Evolutionary conservation across 2,113 vertebrate genomes (phyloP).

Genomic region (Spilogale gracilis): DNA sequence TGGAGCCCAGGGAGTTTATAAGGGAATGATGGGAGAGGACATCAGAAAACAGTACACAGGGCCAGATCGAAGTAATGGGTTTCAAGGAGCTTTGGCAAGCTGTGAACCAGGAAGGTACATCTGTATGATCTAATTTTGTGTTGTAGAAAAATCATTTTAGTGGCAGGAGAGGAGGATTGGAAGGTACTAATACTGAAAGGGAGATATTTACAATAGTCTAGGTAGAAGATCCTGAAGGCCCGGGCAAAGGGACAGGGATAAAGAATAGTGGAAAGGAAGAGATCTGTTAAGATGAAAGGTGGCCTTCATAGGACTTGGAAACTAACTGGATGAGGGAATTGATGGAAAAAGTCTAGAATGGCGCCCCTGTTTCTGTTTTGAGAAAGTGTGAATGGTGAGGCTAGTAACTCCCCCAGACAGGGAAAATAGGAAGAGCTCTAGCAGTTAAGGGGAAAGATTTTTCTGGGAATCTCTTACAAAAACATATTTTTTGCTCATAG

Average conservation of each 20-base stretch:
- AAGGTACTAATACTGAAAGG: background rate
- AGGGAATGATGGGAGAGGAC: background rate
- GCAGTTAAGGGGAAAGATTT: background rate
- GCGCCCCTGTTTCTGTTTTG: background rate
- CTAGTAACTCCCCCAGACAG: background rate
- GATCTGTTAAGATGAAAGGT: background rate
- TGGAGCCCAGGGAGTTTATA: background rate
- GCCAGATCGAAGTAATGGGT: background rate
- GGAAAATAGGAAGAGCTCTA: background rate
- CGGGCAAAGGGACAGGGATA: background rate
- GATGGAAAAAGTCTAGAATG: background rate
- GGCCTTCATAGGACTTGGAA: background rate
- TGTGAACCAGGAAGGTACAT: background rate
- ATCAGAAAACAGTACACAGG: background rate
- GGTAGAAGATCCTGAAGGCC: background rate
- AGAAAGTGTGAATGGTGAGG: background rate
- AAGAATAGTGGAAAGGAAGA: background rate
- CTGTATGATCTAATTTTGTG: background rate
- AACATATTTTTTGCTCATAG: background rate
- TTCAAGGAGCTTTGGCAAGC: background rate
- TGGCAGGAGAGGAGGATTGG: background rate
- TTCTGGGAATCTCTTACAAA: constrained; percentile 8
- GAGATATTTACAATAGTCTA: background rate
- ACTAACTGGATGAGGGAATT: background rate
- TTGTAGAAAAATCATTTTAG: constrained; percentile 19